Evolutionary conservation across 2,797 vertebrate genomes (phyloP), one percentile per base, ranked within the genome.

Genomic region (Myotis vivesi): DNA sequence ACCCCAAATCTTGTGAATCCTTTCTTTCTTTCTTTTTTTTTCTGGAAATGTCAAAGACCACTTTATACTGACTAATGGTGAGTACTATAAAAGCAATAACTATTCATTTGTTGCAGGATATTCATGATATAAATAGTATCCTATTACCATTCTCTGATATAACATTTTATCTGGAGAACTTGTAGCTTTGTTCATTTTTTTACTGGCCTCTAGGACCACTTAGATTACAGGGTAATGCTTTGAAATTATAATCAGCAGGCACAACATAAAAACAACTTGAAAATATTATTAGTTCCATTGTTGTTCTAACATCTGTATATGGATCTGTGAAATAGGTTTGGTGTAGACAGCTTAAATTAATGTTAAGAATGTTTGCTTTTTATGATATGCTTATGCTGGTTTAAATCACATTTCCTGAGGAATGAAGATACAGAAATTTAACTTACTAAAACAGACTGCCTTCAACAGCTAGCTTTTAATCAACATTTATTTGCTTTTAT

Each of bases 321-420:
- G 22, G 3, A 30, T 82, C 59, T 87, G 1, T 75, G 41, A 62
- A 46, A 11, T 8, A n/a, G 19, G 30, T 82, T 91, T 77, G 66
- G 22, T 87, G 57, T 53, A 10, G n/a, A 51, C n/a, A 87, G 20
- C 19, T 87, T 92, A 77, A 87, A 59, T 77, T 79, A 68, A 51
- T 9, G 7, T 68, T 72, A 62, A 72, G 46, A 77, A 55, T 79
- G 33, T 71, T 88, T 62, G 36, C 13, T 81, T 5, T 28, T 19
- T 75, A 33, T 81, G 11, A 68, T 72, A 66, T 83, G 13, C 38
- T 73, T 90, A 23, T 77, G 25, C 23, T 28, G 1, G 8, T 38
- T 91, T 91, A 9, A 66, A 59, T 68, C 5, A 92, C 10, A 72
- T 92, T 94, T 92, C 12, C 41, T 83, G 57, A 89, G 9, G 59